phyloP scores from a whole-genome alignment of 2,797 vertebrate genomes.

The Microctenopoma lineatum region DNA sequence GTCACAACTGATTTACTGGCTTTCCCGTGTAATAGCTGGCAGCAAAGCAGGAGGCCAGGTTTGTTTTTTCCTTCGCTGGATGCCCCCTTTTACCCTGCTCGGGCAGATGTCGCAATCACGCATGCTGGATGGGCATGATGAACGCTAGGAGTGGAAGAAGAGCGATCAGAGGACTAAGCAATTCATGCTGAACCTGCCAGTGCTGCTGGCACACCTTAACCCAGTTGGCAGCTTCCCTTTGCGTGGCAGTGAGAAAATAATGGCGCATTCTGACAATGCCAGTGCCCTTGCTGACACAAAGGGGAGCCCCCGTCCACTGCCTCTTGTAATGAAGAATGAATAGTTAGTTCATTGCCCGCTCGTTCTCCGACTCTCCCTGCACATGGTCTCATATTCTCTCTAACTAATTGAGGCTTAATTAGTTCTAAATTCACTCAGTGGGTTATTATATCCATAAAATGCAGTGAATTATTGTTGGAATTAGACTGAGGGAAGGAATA shows the following conservation, averaged over 20 bases:
- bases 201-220: conserved; percentile 64
- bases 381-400: conserved; percentile 19
- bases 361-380: conserved; percentile 42
- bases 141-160: conserved; percentile 44
- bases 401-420: conserved; percentile 61
- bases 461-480: conserved; percentile 39
- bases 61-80: conserved; percentile 69
- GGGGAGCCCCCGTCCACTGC: conserved; percentile 58
- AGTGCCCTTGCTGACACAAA: conserved; percentile 63
- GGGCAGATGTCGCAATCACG: conserved; percentile 63
- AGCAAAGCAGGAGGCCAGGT: conserved; percentile 54
- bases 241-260: conserved; percentile 68
- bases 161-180: conserved; percentile 55
- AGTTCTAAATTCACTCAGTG: conserved; percentile 39
- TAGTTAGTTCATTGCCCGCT: conserved; percentile 70
- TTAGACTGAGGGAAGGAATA: conserved; percentile 20
- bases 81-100: conserved; percentile 48
- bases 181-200: conserved; percentile 66
- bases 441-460: conserved; percentile 52
- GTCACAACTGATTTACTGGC: conserved; percentile 78
- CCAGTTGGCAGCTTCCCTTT: conserved; percentile 65
- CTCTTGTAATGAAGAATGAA: conserved; percentile 70
- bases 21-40: conserved; percentile 62
- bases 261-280: conserved; percentile 73
- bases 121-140: conserved; percentile 55